These are phyloP conservation scores for Sternarchorhynchus goeldii DNA, from an alignment of 2,797 vertebrate genomes.

Conservation along the genomic window DNA sequence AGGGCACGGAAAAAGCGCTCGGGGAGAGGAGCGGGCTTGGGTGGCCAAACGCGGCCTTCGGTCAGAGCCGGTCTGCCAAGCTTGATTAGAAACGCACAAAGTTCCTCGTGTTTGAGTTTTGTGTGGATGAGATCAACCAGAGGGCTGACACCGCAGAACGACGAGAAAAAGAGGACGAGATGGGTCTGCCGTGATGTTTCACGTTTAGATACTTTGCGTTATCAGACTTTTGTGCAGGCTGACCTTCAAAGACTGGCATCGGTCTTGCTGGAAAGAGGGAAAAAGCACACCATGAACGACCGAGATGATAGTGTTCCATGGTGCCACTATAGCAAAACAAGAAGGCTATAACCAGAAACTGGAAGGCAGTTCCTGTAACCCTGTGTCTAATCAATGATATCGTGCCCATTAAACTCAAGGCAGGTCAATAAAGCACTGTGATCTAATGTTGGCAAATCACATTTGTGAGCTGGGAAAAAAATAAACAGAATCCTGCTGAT, in stretches of 20 bases:
- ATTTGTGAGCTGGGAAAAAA: neutral
- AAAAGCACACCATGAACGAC: neutral
- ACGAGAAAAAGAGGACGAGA: neutral
- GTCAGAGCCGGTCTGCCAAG: slow-evolving; percentile 23
- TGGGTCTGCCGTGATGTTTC: neutral
- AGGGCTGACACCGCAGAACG: slow-evolving; percentile 15
- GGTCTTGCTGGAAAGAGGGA: neutral
- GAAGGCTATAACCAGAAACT: neutral
- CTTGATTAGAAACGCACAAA: slow-evolving; percentile 27
- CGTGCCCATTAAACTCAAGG: slow-evolving; percentile 34
- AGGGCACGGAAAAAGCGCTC: no score
- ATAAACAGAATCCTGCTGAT: neutral
- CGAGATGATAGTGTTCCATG: neutral
- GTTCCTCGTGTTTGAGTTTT: slow-evolving; percentile 2
- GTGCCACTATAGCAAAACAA: neutral
- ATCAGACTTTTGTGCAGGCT: neutral
- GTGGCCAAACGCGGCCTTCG: neutral
- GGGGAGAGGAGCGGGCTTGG: neutral
- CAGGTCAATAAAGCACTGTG: slow-evolving; percentile 38
- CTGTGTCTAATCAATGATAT: slow-evolving; percentile 23
- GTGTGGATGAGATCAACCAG: slow-evolving; percentile 24
- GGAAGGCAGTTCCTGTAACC: slow-evolving; percentile 31
- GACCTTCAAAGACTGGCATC: neutral
- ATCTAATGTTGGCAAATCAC: slow-evolving; percentile 38
- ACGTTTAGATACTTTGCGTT: neutral